Conservation (phyloP, 1,140 invertebrate genomes). For the Drosophila willistoni region DNA sequence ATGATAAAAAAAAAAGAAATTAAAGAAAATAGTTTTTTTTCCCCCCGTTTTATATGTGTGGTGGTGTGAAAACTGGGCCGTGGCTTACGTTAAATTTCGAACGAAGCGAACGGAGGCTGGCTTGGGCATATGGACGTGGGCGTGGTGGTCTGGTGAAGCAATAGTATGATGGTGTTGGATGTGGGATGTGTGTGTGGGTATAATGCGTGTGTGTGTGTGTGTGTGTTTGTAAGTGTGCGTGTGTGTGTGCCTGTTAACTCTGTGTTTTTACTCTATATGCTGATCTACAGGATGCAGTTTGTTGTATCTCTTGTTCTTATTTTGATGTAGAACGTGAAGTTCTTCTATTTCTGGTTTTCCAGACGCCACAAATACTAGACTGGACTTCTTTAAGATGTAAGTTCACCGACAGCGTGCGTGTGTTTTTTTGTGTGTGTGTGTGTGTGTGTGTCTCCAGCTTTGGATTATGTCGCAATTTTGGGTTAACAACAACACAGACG, state of each 20-base stretch:
- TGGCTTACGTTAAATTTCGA: constrained; percentile 73
- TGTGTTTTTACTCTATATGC: constrained; percentile 46
- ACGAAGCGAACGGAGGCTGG: constrained; percentile 79
- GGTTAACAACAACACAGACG: constrained; percentile 59
- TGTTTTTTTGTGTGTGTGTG: constrained; percentile 8
- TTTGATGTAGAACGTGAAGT: constrained; percentile 40
- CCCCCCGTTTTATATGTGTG: constrained; percentile 61
- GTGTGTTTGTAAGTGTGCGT: constrained; percentile 31
- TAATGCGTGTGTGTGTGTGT: constrained; percentile 12
- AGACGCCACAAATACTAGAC: constrained; percentile 36
- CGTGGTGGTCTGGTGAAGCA: constrained; percentile 51
- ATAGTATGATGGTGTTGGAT: constrained; percentile 56
- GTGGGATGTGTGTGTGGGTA: constrained; percentile 16
- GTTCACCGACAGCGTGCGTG: neutral
- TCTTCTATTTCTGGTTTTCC: constrained; percentile 36
- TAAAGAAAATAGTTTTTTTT: constrained; percentile 1
- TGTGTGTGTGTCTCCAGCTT: constrained; percentile 12
- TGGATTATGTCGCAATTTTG: constrained; percentile 59
- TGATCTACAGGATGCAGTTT: constrained; percentile 51
- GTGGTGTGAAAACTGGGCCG: constrained; percentile 75
- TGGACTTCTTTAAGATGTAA: constrained; percentile 13
- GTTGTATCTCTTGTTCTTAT: neutral
- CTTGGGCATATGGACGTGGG: constrained; percentile 61
- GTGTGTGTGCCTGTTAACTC: constrained; percentile 57
- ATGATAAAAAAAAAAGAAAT: neutral